These are phyloP conservation scores for Ochropacha duplaris DNA, from an alignment of 2,888 invertebrate genomes.

Conservation along the genomic window DNA sequence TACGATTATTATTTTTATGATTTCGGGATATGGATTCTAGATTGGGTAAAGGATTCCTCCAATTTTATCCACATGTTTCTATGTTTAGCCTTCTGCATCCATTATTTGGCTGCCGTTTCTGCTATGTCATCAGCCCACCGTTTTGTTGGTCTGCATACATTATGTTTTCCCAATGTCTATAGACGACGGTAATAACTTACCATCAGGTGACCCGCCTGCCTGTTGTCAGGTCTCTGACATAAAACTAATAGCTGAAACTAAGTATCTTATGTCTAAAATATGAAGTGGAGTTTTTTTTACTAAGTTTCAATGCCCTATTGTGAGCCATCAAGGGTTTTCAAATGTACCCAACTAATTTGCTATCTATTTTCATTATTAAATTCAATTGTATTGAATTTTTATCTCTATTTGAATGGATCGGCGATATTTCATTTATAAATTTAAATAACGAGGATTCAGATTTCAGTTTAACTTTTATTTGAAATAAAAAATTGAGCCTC, in stretches of 20 bases:
- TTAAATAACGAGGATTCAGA: not conserved
- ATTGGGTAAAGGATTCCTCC: no score
- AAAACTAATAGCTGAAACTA: conserved; percentile 24
- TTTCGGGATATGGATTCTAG: no score
- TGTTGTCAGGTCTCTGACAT: conserved; percentile 24
- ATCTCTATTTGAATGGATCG: conserved; percentile 14
- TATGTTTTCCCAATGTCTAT: no score
- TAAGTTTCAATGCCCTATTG: conserved; percentile 36
- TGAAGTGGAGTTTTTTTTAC: conserved; percentile 37
- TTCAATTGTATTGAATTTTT: conserved; percentile 27
- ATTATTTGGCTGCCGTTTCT: no score
- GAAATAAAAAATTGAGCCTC: not conserved
- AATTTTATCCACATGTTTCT: no score
- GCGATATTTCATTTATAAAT: conserved; percentile 5
- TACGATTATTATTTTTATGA: no score
- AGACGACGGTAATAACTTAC: no score
- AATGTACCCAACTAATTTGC: conserved; percentile 45
- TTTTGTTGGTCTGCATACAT: no score
- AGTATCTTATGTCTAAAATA: conserved; percentile 25
- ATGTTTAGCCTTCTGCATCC: no score
- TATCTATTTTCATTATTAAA: conserved; percentile 41
- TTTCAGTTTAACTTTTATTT: not conserved
- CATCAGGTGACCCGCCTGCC: no score
- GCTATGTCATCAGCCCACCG: conserved; percentile 6
- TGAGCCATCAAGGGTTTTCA: conserved; percentile 36